Evolutionary conservation across 1,140 invertebrate genomes (phyloP).

Genomic region (Carposina sasakii): DNA sequence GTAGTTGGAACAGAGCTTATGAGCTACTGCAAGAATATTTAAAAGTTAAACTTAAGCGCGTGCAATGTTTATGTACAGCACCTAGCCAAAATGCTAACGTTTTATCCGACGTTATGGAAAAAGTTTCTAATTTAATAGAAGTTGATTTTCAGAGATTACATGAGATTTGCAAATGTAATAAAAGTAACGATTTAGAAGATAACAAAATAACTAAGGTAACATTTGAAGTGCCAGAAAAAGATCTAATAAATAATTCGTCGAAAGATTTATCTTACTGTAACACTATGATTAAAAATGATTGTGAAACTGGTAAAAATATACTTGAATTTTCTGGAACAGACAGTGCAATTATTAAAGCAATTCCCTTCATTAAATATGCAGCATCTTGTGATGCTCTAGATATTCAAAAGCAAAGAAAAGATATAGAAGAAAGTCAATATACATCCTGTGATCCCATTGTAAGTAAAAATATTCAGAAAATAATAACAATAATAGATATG

Average conservation of each 20-base stretch:
- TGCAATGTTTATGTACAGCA: conserved; percentile 38
- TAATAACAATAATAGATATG: too few species aligned
- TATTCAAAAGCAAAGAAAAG: conserved; percentile 22
- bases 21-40: conserved; percentile 56
- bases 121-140: conserved; percentile 52
- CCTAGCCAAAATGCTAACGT: conserved; percentile 22
- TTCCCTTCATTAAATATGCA: too few species aligned
- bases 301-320: too few species aligned
- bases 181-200: background rate
- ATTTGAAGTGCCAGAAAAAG: conserved; percentile 26
- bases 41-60: conserved; percentile 52
- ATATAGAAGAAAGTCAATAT: conserved; percentile 25
- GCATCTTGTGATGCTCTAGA: conserved; percentile 40
- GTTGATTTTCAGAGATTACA: conserved; percentile 52
- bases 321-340: too few species aligned
- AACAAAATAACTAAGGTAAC: conserved; percentile 8
- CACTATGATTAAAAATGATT: too few species aligned
- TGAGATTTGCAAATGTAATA: conserved; percentile 31
- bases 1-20: conserved; percentile 51
- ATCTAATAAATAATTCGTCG: too few species aligned
- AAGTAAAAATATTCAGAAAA: too few species aligned
- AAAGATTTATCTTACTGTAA: too few species aligned
- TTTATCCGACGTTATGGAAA: conserved; percentile 38
- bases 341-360: too few species aligned
- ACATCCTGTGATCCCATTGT: too few species aligned